A percentile compares a stretch with the other conserved stretches of the same genome.
These are phyloP conservation scores for Lasioglossum vierecki DNA, from an alignment of 2,888 invertebrate species.

Conservation along the genomic window DNA sequence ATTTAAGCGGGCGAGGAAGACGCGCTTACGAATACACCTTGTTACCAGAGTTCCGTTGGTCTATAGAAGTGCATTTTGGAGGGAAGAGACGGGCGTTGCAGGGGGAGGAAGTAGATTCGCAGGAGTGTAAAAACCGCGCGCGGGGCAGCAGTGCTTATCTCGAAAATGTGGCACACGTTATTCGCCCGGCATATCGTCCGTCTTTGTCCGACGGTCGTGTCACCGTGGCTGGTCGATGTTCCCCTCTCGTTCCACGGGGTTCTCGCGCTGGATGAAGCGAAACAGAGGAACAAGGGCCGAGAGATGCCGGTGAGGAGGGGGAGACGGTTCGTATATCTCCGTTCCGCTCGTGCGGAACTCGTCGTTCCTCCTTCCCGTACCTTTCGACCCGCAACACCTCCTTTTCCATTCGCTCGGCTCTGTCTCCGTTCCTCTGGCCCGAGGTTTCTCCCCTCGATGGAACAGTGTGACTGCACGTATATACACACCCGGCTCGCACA, in stretches of 20 bases:
- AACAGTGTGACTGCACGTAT: slow-evolving; percentile 22
- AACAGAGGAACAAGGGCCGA: not conserved
- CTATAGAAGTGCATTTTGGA: not conserved
- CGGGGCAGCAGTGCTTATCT: slow-evolving; percentile 36
- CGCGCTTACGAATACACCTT: not conserved
- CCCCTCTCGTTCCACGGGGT: slow-evolving; percentile 24
- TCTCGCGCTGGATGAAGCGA: slow-evolving; percentile 34
- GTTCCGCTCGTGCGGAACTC: slow-evolving; percentile 48
- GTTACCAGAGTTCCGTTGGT: not conserved
- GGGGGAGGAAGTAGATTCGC: slow-evolving; percentile 4
- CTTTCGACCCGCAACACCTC: slow-evolving; percentile 45
- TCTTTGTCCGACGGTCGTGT: slow-evolving; percentile 41
- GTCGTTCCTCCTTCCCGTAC: slow-evolving; percentile 44
- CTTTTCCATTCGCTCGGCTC: slow-evolving; percentile 39
- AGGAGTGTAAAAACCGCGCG: slow-evolving; percentile 34
- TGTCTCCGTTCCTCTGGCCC: slow-evolving; percentile 42
- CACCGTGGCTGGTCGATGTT: slow-evolving; percentile 42
- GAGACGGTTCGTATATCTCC: slow-evolving; percentile 31
- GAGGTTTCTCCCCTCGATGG: slow-evolving; percentile 48
- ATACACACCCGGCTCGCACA: not conserved
- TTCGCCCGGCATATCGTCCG: slow-evolving; percentile 14
- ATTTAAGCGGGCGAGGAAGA: not conserved
- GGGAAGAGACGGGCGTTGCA: not conserved
- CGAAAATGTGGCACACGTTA: slow-evolving; percentile 54
- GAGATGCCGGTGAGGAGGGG: not conserved